phyloP scores from a whole-genome alignment of 1,140 invertebrate species.

The Rhynchophorus ferrugineus region DNA sequence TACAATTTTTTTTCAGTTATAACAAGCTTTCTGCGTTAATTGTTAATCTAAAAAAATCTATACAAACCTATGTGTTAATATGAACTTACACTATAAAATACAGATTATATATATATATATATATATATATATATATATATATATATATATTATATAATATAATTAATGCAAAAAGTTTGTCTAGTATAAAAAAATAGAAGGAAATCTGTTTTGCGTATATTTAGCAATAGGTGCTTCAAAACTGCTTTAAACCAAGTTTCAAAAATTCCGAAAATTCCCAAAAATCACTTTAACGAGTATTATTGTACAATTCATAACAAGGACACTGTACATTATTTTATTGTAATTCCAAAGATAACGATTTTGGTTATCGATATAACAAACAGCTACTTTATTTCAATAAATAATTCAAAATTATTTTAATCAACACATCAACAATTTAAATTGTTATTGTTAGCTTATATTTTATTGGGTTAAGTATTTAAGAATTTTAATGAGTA shows the following conservation, averaged over 20 bases:
- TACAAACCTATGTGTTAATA: too few relatives aligned
- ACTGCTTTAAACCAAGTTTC: constrained; percentile 2
- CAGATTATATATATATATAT: too few relatives aligned
- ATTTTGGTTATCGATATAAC: background rate
- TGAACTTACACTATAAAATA: too few relatives aligned
- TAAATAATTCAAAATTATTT: background rate
- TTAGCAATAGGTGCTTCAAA: constrained; percentile 17
- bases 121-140: too few relatives aligned
- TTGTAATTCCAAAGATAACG: background rate
- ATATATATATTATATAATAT: too few relatives aligned
- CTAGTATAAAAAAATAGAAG: constrained; percentile 5
- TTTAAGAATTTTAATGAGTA: too few relatives aligned
- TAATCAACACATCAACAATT: too few relatives aligned
- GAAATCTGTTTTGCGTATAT: constrained; percentile 12
- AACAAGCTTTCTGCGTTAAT: constrained; percentile 4
- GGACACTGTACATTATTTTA: constrained; percentile 4
- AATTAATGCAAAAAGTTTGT: constrained; percentile 4
- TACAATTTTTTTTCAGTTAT: constrained; percentile 1
- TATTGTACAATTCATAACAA: constrained; percentile 4
- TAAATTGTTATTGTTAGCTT: too few relatives aligned
- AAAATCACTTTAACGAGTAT: constrained; percentile 1
- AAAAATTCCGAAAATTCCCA: background rate
- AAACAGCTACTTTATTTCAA: too few relatives aligned
- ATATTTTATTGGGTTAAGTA: too few relatives aligned
- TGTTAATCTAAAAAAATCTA: too few relatives aligned